Base-by-base conservation (phyloP, 2,888 invertebrate species). In the Mythimna lalbum region DNA sequence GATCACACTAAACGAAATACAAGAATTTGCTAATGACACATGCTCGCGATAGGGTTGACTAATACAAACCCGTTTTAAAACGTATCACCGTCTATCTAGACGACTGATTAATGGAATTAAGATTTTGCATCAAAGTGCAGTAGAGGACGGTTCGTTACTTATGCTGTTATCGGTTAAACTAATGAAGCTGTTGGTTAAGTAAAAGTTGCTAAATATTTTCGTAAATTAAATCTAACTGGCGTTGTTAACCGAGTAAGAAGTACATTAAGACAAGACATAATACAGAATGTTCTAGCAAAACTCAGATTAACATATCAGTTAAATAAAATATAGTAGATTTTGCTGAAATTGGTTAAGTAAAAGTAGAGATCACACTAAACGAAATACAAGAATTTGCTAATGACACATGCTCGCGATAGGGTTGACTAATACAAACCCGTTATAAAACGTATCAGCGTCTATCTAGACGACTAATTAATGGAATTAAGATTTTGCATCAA, bases 311-410 rank as follows among this genome's bases (percentile, higher is more conserved):
- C 10, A 33, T n/a, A 56, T 0, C n/a, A 21, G 3, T 33, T 14
- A 19, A 6, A 17, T 12, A 55, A 31, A 33, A 7, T 12, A n/a
- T n/a, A n/a, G n/a, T n/a, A n/a, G n/a, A n/a, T n/a, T 5, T 12
- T 1, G 4, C 5, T n/a, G 12, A 55, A 3, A 17, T 43, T 21
- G n/a, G 27, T 31, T 31, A 7, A 55, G 19, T 55, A 4, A 33
- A 6, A 12, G 33, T n/a, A 19, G 17, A 27, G 27, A 19, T 27
- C 17, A 23, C n/a, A n/a, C n/a, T n/a, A 49, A n/a, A 17, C 6
- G 1, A 55, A 31, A 19, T 23, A 2, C 93, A 93, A 94, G 94
- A 94, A 95, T 95, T 94, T 91, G 93, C 93, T 95, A 95, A 95
- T 95, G 95, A 94, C 94, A 92, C 90, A 90, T 89, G 90, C 88